Evolutionary conservation across 2,888 invertebrate species (phyloP), one percentile per base, ranked within the genome.

Genomic region (Hanleya hanleyi): DNA sequence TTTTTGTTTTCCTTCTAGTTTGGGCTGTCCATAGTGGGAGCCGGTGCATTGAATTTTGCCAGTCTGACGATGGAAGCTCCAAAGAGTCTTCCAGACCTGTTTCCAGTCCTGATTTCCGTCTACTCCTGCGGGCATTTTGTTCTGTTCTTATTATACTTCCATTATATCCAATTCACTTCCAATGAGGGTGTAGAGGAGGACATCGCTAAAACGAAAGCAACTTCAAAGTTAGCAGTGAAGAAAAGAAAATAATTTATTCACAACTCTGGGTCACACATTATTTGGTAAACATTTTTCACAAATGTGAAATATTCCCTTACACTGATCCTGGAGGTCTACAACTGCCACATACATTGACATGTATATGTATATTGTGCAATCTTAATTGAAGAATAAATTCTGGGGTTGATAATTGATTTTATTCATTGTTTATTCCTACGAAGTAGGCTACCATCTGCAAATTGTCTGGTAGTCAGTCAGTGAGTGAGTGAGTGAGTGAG

Each of bases 51-150:
- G 77, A 92, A 93, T 1, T 47, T 93, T 0, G 91, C 92, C 0
- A 92, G 92, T 41, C 88, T 94, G 32, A 91, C 92, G 69, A 84
- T 95, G 0, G 90, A 92, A 67, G 94, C 96, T 1, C 97, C 97
- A 0, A 86, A 89, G 0, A 91, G 92, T 75, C 95, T 95, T 83
- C 97, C 98, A 0, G 95, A 97, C 92, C 89, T 98, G 47, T 96
- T 94, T 91, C 93, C 96, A 0, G 91, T 98, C 64, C 90, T 96
- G 33, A 93, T 97, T 77, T 95, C 97, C 0, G 91, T 94, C 7
- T 96, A 94, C 91, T 95, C 95, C 9, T 98, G 95, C 90, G 89
- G 91, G 1, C 97, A 97, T 92, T 97, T 97, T 90, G 73, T 94
- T n/a, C 73, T 85, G 15, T 92, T 92, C 83, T 82, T 89, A 15